Base-by-base conservation (phyloP, 2,888 invertebrate genomes). In the Globia sparganii region DNA sequence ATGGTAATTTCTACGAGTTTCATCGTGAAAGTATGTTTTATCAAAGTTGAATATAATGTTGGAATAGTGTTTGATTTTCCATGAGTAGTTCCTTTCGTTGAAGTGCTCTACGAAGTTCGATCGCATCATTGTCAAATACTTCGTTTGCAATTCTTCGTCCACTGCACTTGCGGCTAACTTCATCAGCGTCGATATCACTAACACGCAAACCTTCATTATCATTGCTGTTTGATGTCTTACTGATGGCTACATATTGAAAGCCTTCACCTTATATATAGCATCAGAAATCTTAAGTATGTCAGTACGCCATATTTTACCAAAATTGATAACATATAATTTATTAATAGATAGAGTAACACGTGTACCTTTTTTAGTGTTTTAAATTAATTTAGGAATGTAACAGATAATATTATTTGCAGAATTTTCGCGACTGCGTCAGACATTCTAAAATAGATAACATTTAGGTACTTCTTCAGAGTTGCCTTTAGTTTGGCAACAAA, bases 121-220 rank as follows among this genome's bases (percentile, higher is more conserved):
- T 13, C 11, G 56, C 9, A n/a, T 5, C 62, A 75, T 46, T 4
- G 43, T 53, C 59, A 15, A n/a, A 34, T 64, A 80, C 31, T 62
- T 77, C 1, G 40, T 43, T 1, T 80, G 61, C 34, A 81, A 15
- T 18, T 76, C 67, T 61, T 67, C 31, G 31, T 80, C 62, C 2
- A 77, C 49, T 67, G n/a, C 18, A 2, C 81, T 53, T 13, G 34
- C 21, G 2, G 43, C 40, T 34, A 76, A 43, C 34, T 61, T 58
- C 9, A 67, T 58, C 34, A 80, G 13, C 15, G 58, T 13, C 18
- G 67, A 46, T 28, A 80, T 43, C 28, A 76, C 40, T 31, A 34
- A 31, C 25, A 64, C n/a, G 21, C 25, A 66, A 49, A 70, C 1
- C 65, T 65, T 76, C 81, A 81, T 81, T 58, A 62, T 72, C 15